Evolutionary conservation across 2,888 invertebrate species (phyloP), one percentile per base, ranked within the genome.

Genomic region (Dusona sp.): DNA sequence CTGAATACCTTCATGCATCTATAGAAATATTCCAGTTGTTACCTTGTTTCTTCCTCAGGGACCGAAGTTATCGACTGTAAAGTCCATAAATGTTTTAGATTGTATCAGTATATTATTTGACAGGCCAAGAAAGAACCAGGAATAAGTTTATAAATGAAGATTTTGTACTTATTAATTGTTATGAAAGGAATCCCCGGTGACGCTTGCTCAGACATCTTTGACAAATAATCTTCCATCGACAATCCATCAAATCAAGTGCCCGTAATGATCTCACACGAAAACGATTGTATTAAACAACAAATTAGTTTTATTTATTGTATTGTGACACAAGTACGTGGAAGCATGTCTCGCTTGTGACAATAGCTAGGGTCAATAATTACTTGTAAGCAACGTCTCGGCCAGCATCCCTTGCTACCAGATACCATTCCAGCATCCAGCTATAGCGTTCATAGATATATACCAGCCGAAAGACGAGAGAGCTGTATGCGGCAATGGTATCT

Each of bases 1-100:
- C 64, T 57, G 51, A 38, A 67, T 78, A 57, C 81, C 72, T 82
- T 45, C 36, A 77, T 72, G 70, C 19, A 67, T 51, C 61, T 73
- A 65, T 54, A 79, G 36, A 42, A 68, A n/a, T 22, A 78, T 36
- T 29, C 29, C 74, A 42, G 36, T 72, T 33, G 54, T 68, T 54
- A 48, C 45, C 38, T 64, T 57, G 79, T 38, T 79, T 54, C 57
- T 48, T 33, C 79, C 65, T 54, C 25, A 25, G 61, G 70, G 73
- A 74, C 51, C 25, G 22, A 33, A 70, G 79, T 79, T 75, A 85
- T 85, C 64, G 54, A 65, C 68, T 74, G 75, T 67, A 77, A 83
- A 72, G 72, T 77, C 36, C 9, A 38, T 77, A 54, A 80, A 80
- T 80, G 70, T 80, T 81, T 79, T 68, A 68, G 33, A 38, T 36